Evolutionary conservation across 1,140 invertebrate genomes (phyloP).

Genomic region (Trichonephila clavipes): DNA sequence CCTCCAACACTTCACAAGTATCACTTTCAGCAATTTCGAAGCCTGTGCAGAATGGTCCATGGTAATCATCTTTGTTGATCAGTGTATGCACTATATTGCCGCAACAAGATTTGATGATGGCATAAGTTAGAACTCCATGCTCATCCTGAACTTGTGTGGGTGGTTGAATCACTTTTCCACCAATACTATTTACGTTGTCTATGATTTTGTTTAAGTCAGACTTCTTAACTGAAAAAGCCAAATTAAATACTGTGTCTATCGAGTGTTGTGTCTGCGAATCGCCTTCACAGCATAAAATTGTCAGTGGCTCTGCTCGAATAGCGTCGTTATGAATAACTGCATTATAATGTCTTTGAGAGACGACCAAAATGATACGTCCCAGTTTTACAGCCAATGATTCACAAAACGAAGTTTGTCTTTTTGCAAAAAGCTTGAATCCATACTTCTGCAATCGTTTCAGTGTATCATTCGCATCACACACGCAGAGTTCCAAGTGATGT

Average conservation of each 20-base stretch:
- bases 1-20: not conserved
- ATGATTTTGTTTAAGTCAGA: constrained; percentile 79
- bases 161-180: constrained; percentile 79
- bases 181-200: constrained; percentile 77
- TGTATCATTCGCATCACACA: constrained; percentile 79
- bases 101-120: constrained; percentile 82
- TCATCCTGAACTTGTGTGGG: constrained; percentile 79
- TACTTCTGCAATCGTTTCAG: constrained; percentile 79
- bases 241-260: constrained; percentile 82
- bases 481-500: constrained; percentile 83
- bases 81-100: constrained; percentile 83
- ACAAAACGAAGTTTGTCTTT: constrained; percentile 78
- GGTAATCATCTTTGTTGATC: constrained; percentile 81
- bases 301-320: constrained; percentile 78
- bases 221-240: constrained; percentile 81
- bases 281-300: constrained; percentile 79
- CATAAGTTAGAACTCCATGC: constrained; percentile 80
- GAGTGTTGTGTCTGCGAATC: constrained; percentile 78
- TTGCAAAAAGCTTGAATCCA: constrained; percentile 80
- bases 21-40: constrained; percentile 78
- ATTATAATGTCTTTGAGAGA: no score
- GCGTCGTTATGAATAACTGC: no score
- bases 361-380: no score
- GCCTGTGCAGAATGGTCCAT: constrained; percentile 81
- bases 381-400: constrained; percentile 45